Conservation (phyloP, 2,797 vertebrate species). For the Schizopygopsis malacanthus region DNA sequence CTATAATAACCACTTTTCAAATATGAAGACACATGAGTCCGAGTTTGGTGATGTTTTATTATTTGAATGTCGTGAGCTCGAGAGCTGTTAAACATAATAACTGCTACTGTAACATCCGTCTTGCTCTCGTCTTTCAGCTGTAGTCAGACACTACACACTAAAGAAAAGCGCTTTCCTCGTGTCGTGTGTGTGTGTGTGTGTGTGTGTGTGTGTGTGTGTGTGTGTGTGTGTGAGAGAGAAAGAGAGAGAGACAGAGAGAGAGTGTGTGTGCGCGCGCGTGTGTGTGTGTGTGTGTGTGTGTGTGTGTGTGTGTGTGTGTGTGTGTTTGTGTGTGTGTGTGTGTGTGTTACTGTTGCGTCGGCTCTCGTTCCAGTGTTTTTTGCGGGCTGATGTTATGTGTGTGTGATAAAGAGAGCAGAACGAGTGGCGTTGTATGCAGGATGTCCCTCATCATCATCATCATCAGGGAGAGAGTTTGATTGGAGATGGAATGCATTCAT, state of each 20-base stretch:
- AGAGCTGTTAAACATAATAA: background rate
- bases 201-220: background rate
- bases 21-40: background rate
- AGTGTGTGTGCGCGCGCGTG: background rate
- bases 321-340: too few relatives aligned
- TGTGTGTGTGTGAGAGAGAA: background rate
- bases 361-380: background rate
- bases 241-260: too few relatives aligned
- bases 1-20: background rate
- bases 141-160: background rate
- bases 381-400: conserved; percentile 62
- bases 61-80: too few relatives aligned
- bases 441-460: conserved; percentile 41
- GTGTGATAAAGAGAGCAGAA: conserved; percentile 69
- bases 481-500: conserved; percentile 25
- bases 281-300: background rate
- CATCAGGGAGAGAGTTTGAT: conserved; percentile 35
- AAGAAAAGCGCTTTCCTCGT: background rate
- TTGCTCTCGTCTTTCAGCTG: background rate
- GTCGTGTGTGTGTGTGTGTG: background rate
- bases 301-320: too few relatives aligned
- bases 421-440: conserved; percentile 61
- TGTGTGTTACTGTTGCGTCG: background rate
- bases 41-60: background rate
- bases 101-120: background rate